These are phyloP conservation scores for Echinops telfairi DNA, from an alignment of 2,113 vertebrate genomes.

Conservation along the genomic window DNA sequence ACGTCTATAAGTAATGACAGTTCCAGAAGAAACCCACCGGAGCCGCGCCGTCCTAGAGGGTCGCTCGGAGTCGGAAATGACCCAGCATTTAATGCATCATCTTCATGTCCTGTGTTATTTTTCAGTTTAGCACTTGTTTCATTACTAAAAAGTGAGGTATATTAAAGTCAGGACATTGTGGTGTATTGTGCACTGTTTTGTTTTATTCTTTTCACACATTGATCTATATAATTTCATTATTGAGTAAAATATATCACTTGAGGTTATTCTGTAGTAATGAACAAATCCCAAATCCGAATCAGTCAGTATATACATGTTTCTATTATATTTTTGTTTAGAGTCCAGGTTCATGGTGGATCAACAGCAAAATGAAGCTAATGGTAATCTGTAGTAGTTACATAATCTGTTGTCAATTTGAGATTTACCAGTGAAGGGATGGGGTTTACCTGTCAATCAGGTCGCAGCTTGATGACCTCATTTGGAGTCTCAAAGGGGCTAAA, in stretches of 20 bases:
- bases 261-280: neutral
- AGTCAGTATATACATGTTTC: neutral
- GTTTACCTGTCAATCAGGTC: no score
- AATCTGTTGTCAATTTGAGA: no score
- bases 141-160: neutral
- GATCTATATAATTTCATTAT: neutral
- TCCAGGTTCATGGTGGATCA: neutral
- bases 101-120: neutral
- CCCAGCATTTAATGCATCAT: neutral
- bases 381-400: no score
- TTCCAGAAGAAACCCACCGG: no score
- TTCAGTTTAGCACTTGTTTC: neutral
- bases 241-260: neutral
- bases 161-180: neutral
- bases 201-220: neutral
- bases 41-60: no score
- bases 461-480: no score
- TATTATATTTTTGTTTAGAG: neutral
- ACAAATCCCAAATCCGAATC: neutral
- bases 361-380: accelerated
- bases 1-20: no score
- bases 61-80: no score
- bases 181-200: neutral
- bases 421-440: no score
- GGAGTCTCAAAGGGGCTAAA: no score